Evolutionary conservation across 2,797 vertebrate genomes (phyloP).

Genomic region (Malurus leucopterus): DNA sequence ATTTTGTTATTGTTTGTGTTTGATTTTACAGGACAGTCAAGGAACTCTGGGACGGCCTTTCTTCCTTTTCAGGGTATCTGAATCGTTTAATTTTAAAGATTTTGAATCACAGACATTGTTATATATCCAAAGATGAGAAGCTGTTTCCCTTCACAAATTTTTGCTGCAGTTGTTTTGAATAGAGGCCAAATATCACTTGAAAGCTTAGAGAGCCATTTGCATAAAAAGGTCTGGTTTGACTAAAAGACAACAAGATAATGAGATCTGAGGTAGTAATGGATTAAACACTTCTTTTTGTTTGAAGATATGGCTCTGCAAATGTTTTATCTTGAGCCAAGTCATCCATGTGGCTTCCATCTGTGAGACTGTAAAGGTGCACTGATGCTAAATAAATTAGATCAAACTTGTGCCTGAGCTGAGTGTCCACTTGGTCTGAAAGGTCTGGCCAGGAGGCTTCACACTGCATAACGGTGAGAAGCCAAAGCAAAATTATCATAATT

Average conservation of each 20-base stretch:
- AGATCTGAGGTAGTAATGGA: neutral
- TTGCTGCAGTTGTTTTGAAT: neutral
- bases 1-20: slow-evolving; percentile 37
- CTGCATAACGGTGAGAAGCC: neutral
- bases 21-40: slow-evolving; percentile 66
- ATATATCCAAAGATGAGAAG: neutral
- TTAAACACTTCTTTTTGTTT: neutral
- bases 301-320: neutral
- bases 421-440: neutral
- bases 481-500: neutral
- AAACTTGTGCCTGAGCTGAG: neutral
- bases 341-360: neutral
- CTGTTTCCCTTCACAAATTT: neutral
- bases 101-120: neutral
- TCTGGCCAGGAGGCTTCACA: neutral
- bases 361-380: neutral
- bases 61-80: slow-evolving; percentile 76
- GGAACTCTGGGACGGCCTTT: slow-evolving; percentile 62
- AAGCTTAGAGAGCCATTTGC: neutral
- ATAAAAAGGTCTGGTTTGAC: neutral
- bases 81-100: neutral
- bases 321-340: neutral
- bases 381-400: neutral
- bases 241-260: neutral
- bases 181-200: neutral